Conservation (phyloP, 2,113 vertebrate genomes). For the Pungitius pungitius region DNA sequence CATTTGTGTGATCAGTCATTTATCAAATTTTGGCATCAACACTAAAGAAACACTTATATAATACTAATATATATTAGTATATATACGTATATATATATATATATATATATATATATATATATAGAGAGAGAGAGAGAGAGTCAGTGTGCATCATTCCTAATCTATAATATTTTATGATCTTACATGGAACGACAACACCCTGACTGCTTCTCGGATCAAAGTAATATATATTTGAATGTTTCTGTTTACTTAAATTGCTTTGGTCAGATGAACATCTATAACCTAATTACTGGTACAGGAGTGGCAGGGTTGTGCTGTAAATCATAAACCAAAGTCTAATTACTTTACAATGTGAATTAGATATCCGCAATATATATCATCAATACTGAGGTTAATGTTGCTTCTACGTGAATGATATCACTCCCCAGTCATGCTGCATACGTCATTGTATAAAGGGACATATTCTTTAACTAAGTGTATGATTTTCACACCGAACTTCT, state of each 20-base stretch:
- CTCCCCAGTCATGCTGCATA: not conserved
- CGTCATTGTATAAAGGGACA: not conserved
- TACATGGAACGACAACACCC: constrained; percentile 11
- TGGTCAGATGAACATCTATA: constrained; percentile 11
- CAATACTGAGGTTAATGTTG: not conserved
- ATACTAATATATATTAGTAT: not conserved
- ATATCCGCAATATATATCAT: not conserved
- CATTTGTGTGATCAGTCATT: not conserved
- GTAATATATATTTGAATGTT: not conserved
- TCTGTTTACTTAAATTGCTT: constrained; percentile 44
- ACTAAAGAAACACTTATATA: not conserved
- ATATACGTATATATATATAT: no score
- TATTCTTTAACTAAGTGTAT: not conserved
- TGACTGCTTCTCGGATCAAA: not conserved
- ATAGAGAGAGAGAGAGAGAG: no score
- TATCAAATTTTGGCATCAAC: not conserved
- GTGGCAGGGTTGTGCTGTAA: not conserved
- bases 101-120: no score
- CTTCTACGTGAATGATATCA: not conserved
- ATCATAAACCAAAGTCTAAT: constrained; percentile 75
- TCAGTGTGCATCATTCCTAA: not conserved
- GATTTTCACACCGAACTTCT: not conserved
- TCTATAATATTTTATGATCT: constrained; percentile 6
- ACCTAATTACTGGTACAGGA: constrained; percentile 7
- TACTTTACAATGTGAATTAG: constrained; percentile 42